Evolutionary conservation across 2,888 invertebrate species (phyloP), one percentile per base, ranked within the genome.

Genomic region (Macaria notata): DNA sequence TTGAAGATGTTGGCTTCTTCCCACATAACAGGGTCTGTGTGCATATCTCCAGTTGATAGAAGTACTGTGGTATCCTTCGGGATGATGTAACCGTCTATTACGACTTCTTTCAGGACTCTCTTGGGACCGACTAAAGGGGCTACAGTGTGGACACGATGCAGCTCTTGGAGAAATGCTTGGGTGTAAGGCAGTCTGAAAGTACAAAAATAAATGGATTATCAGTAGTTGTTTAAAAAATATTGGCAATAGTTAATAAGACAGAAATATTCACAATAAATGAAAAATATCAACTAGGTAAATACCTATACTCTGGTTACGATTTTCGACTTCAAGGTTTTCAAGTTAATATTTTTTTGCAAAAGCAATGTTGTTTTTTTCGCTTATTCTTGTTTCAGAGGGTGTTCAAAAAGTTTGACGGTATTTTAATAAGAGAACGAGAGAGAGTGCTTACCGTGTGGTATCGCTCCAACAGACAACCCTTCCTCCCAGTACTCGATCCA

Each of bases 401-500:
- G 19, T 1, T 19, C n/a, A 19, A 19, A 19, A 19, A 19, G 1
- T 19, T 19, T 19, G 19, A 19, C 19, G 19, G 19, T 19, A 19
- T 19, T 19, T 19, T 19, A 19, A 19, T 19, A 19, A 19, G 2
- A 19, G 19, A 19, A 19, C 1, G 19, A 19, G 19, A 19, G 19
- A 19, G 19, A 19, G 19, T 19, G 19, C 19, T 19, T 19, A 63
- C 63, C 54, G 58, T 19, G 33, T 30, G 7, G 45, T 54, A 47
- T 63, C 60, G 6, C 33, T 53, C 63, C 60, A 61, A 33, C 63
- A 45, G 29, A 54, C 54, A 4, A 36, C 42, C 4, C 49, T 19
- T 19, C 56, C 58, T 9, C 93, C 93, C 3, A 93, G 75, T 4
- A 92, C 83, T 9, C 68, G 67, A 52, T 93, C 89, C 52, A 94